Conservation (phyloP, 1,140 invertebrate species). For the Stenopsyche tienmushanensis region DNA sequence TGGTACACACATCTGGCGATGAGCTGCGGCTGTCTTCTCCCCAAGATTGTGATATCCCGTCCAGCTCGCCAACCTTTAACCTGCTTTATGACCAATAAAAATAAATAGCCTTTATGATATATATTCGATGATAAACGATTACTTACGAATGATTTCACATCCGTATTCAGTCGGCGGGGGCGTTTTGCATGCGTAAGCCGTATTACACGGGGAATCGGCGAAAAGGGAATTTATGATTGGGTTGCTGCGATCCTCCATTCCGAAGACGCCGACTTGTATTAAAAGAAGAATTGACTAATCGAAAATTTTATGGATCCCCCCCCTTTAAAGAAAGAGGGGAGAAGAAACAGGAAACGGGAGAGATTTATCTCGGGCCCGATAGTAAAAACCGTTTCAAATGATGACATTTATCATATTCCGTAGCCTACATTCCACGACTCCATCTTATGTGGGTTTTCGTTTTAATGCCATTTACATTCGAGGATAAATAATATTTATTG, state of each 20-base stretch:
- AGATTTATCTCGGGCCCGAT: no score
- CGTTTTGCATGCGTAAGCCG: conserved; percentile 17
- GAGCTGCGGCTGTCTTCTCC: no score
- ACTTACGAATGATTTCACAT: conserved; percentile 22
- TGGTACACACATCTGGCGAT: no score
- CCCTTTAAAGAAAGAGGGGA: no score
- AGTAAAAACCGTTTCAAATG: no score
- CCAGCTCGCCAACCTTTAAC: background rate
- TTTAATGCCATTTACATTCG: no score
- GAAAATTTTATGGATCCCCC: conserved; percentile 22
- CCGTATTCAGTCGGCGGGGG: background rate
- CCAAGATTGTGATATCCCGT: no score
- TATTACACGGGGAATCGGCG: background rate
- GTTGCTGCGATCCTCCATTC: conserved; percentile 12
- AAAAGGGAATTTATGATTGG: conserved; percentile 15
- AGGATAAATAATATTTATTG: no score
- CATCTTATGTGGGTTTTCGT: no score
- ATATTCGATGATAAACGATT: conserved; percentile 26
- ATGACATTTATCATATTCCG: no score
- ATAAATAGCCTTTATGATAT: conserved; percentile 23
- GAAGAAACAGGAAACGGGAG: no score
- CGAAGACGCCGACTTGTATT: background rate
- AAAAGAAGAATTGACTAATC: conserved; percentile 23
- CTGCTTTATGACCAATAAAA: conserved; percentile 23
- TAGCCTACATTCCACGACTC: no score